Conservation (phyloP, 1,140 invertebrate species). For the Bombus superbus region DNA sequence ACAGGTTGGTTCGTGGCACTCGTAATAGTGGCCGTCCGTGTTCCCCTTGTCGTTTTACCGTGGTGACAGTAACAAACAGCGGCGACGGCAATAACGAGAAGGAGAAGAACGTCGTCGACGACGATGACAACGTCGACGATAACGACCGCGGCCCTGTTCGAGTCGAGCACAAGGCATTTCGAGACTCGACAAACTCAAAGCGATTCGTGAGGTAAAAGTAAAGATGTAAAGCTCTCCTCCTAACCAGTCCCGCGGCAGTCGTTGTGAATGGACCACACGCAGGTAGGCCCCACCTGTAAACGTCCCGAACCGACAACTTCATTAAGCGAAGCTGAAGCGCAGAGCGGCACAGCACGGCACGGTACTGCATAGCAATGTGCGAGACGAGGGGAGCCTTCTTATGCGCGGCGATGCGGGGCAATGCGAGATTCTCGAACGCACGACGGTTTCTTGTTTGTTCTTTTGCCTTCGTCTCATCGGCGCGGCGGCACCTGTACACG, state of each 20-base stretch:
- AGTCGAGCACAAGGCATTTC: neutral
- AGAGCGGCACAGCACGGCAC: slow-evolving; percentile 1
- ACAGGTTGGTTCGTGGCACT: neutral
- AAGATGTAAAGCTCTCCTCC: slow-evolving; percentile 76
- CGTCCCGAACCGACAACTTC: slow-evolving; percentile 82
- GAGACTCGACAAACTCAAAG: neutral
- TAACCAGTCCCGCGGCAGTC: slow-evolving; percentile 75
- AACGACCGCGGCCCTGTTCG: neutral
- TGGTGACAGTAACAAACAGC: neutral
- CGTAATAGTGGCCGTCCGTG: slow-evolving; percentile 3
- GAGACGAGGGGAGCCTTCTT: slow-evolving; percentile 22
- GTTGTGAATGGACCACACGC: slow-evolving; percentile 82
- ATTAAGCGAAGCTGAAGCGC: slow-evolving; percentile 77
- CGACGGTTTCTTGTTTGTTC: slow-evolving; percentile 31
- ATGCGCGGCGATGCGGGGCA: slow-evolving; percentile 30
- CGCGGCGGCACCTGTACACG: slow-evolving; percentile 63
- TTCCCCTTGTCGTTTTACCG: neutral
- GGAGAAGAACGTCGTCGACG: neutral
- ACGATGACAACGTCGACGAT: neutral
- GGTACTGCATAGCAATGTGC: slow-evolving; percentile 22
- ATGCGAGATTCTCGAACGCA: slow-evolving; percentile 52
- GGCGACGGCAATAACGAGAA: neutral
- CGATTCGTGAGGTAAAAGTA: slow-evolving; percentile 34
- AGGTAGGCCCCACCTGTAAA: slow-evolving; percentile 80
- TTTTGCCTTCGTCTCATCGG: slow-evolving; percentile 60